Evolutionary conservation across 2,888 invertebrate genomes (phyloP), one percentile per base, ranked within the genome.

Genomic region (Polydrusus cervinus): DNA sequence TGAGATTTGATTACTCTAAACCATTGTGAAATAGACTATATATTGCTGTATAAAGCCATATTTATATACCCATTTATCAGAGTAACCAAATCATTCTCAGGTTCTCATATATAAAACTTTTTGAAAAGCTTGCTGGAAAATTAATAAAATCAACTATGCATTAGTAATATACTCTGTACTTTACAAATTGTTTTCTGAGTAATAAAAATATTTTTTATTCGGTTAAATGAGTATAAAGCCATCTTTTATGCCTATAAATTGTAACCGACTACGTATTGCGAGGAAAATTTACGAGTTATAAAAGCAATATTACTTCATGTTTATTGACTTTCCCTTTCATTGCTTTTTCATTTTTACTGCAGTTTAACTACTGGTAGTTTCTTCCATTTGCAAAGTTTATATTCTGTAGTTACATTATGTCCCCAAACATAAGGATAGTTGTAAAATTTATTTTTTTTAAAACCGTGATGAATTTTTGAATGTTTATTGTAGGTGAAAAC

Each of bases 191-290:
- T 34, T 55, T 34, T 55, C 14, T 1, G 9, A 14, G 14, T 14
- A n/a, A 14, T 34, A 30, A 55, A 34, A 34, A 34, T 34, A 34
- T 34, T 55, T 10, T 55, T 55, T 55, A 43, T 14, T 14, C 11
- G 25, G 34, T 34, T 34, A 34, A 55, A 55, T 34, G n/a, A 55
- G 30, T 55, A 34, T 55, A 55, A 55, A 55, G 34, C n/a, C 34
- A 55, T 55, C 6, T 34, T n/a, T 55, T 55, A 55, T 34, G 55
- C 55, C 55, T 34, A 34, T 55, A 55, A 55, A 55, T 55, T 55
- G 14, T 55, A 55, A 34, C 55, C n/a, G 3, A 53, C 53, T 34
- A 14, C 55, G 34, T 14, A 55, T 55, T 55, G 55, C 55, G 14
- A 14, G 55, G 14, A 34, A 20, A 14, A 14, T 45, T 55, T 55